Evolutionary conservation across 2,888 invertebrate species (phyloP), one percentile per base, ranked within the genome.

Genomic region (Cabera pusaria): DNA sequence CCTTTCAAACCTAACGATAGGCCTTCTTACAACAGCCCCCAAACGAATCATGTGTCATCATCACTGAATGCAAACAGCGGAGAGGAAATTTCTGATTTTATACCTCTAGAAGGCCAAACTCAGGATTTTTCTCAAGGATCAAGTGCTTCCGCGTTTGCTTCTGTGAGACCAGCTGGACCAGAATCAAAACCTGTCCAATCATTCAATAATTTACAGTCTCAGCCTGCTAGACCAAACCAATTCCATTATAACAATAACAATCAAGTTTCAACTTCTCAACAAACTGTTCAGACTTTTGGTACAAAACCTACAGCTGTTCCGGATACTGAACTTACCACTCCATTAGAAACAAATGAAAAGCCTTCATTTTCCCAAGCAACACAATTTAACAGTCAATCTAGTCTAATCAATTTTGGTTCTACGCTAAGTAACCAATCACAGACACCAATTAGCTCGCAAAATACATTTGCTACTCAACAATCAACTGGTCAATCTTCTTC

Each of bases 271-370:
- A 27, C 39, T 20, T 31, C 27, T 7, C 36, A 42, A 38, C 24
- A n/a, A n/a, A n/a, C n/a, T n/a, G n/a, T n/a, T 14, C 14, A 14
- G 4, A 14, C 14, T 14, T 14, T 4, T 12, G 6, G 9, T 7
- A n/a, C 22, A 6, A 49, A 55, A 11, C 56, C 66, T 2, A 72
- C 72, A 2, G 55, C 58, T 28, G 51, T 66, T 21, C 77, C 77
- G 14, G 52, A 62, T 21, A 60, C 52, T 37, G 75, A 71, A 45
- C 51, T 75, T 14, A 71, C 72, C 4, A 76, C 74, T 25, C 76
- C 78, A 8, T 61, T 76, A 5, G 72, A 69, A 54, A 44, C 62
- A 0, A 59, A 40, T 27, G 45, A 53, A 22, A 27, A 14, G 27
- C 11, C 43, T n/a, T 20, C 16, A 8, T 27, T 6, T 50, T 25